Evolutionary conservation across 2,797 vertebrate species (phyloP).

Genomic region (Apodemus agrarius): DNA sequence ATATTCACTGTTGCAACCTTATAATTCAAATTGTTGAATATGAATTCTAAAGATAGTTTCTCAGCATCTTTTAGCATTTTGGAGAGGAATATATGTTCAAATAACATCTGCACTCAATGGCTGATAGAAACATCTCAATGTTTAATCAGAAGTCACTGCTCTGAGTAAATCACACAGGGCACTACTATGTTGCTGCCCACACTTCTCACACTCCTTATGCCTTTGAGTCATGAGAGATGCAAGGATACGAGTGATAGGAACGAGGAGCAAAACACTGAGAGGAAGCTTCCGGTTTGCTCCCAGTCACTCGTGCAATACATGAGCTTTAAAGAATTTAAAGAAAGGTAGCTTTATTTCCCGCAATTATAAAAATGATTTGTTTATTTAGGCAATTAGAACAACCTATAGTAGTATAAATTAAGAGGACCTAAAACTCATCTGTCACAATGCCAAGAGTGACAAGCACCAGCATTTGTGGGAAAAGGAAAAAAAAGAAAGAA

Average conservation of each 20-base stretch:
- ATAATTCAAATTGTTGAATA: conserved; percentile 49
- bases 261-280: not conserved
- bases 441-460: not conserved
- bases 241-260: not conserved
- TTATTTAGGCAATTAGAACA: conserved; percentile 21
- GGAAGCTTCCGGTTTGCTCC: not conserved
- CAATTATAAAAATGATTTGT: conserved; percentile 1
- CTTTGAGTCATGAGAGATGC: not conserved
- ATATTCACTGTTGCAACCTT: not conserved
- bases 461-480: not conserved
- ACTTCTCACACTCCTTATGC: not conserved
- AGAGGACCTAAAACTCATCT: conserved; percentile 34
- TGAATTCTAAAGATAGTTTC: conserved; percentile 26
- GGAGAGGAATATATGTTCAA: conserved; percentile 12
- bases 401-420: not conserved
- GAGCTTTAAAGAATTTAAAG: not conserved
- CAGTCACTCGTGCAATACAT: not conserved
- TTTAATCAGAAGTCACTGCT: conserved; percentile 37
- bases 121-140: conserved; percentile 22
- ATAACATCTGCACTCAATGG: not conserved
- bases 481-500: no score
- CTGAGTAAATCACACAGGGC: not conserved
- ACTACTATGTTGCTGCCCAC: not conserved
- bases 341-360: not conserved
- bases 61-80: conserved; percentile 35